A percentile compares a stretch with the other conserved stretches of the same genome.
Conservation (phyloP, 2,797 vertebrate species). For the Hoplostethus mediterraneus region DNA sequence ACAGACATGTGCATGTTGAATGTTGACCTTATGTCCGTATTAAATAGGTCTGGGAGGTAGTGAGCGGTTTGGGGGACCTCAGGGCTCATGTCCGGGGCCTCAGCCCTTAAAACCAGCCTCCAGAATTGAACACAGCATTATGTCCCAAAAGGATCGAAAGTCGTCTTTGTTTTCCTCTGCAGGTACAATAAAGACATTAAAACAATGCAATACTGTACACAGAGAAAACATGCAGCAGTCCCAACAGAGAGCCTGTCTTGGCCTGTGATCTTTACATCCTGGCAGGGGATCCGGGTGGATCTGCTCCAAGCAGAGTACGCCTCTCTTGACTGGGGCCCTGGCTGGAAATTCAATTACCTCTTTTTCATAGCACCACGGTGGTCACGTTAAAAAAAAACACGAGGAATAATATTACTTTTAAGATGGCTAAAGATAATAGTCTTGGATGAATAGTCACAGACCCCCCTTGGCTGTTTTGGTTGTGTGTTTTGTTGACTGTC, state of each 20-base stretch:
- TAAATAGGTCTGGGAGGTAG: constrained; percentile 57
- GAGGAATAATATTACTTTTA: constrained; percentile 65
- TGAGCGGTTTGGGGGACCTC: constrained; percentile 58
- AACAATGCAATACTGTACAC: constrained; percentile 1
- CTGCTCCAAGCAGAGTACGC: constrained; percentile 59
- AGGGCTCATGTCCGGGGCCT: constrained; percentile 41
- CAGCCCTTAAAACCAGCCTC: constrained; percentile 11
- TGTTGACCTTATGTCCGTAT: constrained; percentile 65
- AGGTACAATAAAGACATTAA: constrained; percentile 46
- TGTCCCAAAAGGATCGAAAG: constrained; percentile 45
- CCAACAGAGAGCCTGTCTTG: constrained; percentile 51
- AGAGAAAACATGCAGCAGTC: constrained; percentile 30
- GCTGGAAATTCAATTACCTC: constrained; percentile 84
- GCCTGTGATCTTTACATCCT: constrained; percentile 73
- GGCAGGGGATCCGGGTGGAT: constrained; percentile 72
- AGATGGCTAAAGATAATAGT: constrained; percentile 65
- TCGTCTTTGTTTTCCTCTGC: constrained; percentile 47
- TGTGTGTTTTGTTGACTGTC: constrained; percentile 40
- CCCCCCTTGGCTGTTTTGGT: constrained; percentile 52
- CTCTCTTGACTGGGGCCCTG: constrained; percentile 68
- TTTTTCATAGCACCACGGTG: constrained; percentile 68
- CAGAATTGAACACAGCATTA: constrained; percentile 38
- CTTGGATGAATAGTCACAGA: constrained; percentile 49
- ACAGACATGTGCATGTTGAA: constrained; percentile 54
- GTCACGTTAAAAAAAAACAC: constrained; percentile 65